Evolutionary conservation across 1,140 invertebrate species (phyloP), one percentile per base, ranked within the genome.

Genomic region (Bombyx mandarina): DNA sequence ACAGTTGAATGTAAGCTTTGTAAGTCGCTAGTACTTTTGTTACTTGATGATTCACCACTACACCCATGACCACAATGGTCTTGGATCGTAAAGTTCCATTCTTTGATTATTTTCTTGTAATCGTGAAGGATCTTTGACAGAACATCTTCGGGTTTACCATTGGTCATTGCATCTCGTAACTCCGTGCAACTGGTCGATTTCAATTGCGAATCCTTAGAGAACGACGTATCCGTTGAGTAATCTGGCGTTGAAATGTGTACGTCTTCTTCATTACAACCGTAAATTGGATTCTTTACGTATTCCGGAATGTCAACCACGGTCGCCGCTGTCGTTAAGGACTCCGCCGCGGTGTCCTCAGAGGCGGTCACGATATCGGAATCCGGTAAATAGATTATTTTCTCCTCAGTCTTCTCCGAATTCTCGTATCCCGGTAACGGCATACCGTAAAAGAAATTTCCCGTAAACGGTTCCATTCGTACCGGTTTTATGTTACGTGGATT

Each of bases 81-180:
- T 45, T 72, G 69, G 48, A 88, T 73, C 9, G 82, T 85, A 57
- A 77, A 73, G 59, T 89, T 88, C 86, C 88, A 89, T 63, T 86
- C 83, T 47, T 83, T 88, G 84, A 88, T 89, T 67, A 87, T 84
- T 53, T 67, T 78, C 67, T 82, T 87, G 53, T 88, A 89, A 68
- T 89, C 86, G 57, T 69, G 78, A 6, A 86, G 62, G 54, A 89
- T 77, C 46, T 62, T 79, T 26, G 60, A 57, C 35, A 79, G 61
- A 10, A 88, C 59, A 57, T 86, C 75, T 51, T 75, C 67, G 9
- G 75, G 43, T 45, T 73, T 73, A 54, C 56, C 69, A 50, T 62
- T 70, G 42, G 58, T 63, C 75, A 81, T 82, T n/a, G 81, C 84
- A 55, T 79, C 68, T 65, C 73, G 70, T 50, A 87, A 55, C 71